Evolutionary conservation across 92 coral and sea anemone genomes (phyloP).

Genomic region (Bergia sp.): DNA sequence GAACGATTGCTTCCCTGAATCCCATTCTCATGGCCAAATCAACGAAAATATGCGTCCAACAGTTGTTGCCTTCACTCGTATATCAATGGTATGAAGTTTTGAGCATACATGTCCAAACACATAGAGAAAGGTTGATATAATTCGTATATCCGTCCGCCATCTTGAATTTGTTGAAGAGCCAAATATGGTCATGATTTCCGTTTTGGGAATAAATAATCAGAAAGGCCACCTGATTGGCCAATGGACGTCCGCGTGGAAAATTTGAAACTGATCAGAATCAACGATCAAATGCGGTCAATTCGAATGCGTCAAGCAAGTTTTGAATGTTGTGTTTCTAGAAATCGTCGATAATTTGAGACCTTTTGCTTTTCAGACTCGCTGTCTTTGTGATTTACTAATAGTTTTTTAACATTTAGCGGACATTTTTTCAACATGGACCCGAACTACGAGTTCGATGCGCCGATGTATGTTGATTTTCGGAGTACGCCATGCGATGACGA

Average conservation of each 20-base stretch:
- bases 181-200: conserved; percentile 65
- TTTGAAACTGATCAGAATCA: conserved; percentile 57
- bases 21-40: too few relatives aligned
- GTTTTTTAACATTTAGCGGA: background rate
- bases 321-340: conserved; percentile 4
- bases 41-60: too few relatives aligned
- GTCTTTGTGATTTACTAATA: background rate
- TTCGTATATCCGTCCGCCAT: conserved; percentile 57
- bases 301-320: conserved; percentile 12
- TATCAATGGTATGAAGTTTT: too few relatives aligned
- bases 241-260: conserved; percentile 49
- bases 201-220: conserved; percentile 72
- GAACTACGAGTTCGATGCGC: conserved; percentile 94
- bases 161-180: conserved; percentile 56
- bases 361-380: background rate
- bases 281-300: conserved; percentile 46
- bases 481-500: conserved; percentile 48
- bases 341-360: background rate
- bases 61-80: too few relatives aligned
- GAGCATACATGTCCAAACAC: too few relatives aligned
- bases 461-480: conserved; percentile 84
- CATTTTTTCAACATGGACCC: conserved; percentile 62
- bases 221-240: conserved; percentile 61
- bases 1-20: too few relatives aligned
- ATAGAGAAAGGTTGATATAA: background rate